Base-by-base conservation (phyloP, 1,140 invertebrate species). In the Tenebrio molitor region DNA sequence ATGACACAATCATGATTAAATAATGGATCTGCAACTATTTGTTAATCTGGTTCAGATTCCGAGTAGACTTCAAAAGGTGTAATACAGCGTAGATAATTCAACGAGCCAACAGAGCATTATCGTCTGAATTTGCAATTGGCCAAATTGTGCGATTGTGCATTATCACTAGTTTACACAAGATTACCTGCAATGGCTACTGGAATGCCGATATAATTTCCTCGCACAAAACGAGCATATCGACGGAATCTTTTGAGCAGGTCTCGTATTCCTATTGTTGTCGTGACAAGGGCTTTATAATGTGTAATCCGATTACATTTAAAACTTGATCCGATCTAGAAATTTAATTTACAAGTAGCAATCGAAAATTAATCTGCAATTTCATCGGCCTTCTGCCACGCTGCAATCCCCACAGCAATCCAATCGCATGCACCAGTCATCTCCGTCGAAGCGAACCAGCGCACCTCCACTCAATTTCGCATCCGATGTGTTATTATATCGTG, bases 331-430 rank as follows among this genome's bases (percentile, higher is more conserved):
- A 64, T 36, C 62, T 36, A 41, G 62, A 36, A 36, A 41, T 64
- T 64, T 64, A 64, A 64, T 64, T 64, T 64, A 64, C 62, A 64
- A 34, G 62, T 64, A 64, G 62, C 62, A 12, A 64, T 64, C 62
- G 62, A 64, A 41, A 41, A 36, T 36, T 64, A 64, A 64, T 64
- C 62, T 64, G 62, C 62, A 41, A 64, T 64, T 64, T 64, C 62
- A 64, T 64, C 62, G 62, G 62, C 12, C 36, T 64, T 64, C 34
- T 33, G 15, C 58, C 7, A 21, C 16, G 36, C 36, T 39, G 36
- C 36, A 39, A 39, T 39, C 36, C 36, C 36, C 12, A 39, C 36
- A 39, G 36, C 36, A 39, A 39, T 39, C 12, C 36, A 39, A 39
- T 39, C 36, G 36, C 36, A 12, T 3, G 12, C 36, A 39, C 5